Conservation (phyloP, 2,888 invertebrate genomes). For the Mactromeris polynyma region DNA sequence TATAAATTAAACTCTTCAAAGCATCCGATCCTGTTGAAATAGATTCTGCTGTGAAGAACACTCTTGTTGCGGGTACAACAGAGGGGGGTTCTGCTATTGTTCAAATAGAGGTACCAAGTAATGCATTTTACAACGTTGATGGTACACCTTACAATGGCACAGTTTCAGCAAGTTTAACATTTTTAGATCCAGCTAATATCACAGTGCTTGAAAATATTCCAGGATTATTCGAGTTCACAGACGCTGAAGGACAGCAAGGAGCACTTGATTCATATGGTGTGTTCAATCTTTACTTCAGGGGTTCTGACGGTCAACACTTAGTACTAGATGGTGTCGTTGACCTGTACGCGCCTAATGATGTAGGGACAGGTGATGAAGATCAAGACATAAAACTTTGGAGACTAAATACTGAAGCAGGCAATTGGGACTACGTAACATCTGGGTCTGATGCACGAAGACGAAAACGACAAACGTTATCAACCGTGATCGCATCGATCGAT, state of each 20-base stretch:
- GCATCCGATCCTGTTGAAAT: neutral
- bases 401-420: neutral
- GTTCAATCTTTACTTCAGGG: neutral
- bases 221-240: neutral
- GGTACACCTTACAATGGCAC: slow-evolving; percentile 9
- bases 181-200: slow-evolving; percentile 2
- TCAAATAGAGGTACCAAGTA: neutral
- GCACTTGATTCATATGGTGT: neutral
- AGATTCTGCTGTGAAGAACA: neutral
- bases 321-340: neutral
- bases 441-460: neutral
- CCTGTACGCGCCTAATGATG: neutral
- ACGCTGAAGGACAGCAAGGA: neutral
- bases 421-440: neutral
- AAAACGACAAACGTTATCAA: neutral
- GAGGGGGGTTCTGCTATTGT: neutral
- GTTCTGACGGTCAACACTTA: neutral
- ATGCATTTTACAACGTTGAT: neutral
- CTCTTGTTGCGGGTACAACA: neutral
- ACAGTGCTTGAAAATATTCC: neutral
- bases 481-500: neutral
- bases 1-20: neutral
- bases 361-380: neutral
- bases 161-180: neutral
- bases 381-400: slow-evolving; percentile 9